Evolutionary conservation across 2,888 invertebrate species (phyloP), one percentile per base, ranked within the genome.

Genomic region (Xestobium rufovillosum): DNA sequence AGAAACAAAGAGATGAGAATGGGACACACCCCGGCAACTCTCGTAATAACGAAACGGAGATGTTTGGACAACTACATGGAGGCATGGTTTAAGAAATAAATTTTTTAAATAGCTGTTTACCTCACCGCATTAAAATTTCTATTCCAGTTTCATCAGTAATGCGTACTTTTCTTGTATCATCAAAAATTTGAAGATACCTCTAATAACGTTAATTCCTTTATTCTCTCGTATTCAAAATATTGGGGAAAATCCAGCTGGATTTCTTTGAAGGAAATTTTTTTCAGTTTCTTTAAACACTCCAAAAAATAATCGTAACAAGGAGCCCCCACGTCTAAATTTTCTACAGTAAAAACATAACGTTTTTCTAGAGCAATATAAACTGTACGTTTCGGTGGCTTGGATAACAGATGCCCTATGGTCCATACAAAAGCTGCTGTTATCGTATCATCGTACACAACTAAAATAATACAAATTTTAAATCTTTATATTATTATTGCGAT

Each of bases 221-320:
- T 79, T 39, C 87, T 70, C 38, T 88, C 83, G 55, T 90, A 90
- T 3, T 77, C 73, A 55, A 90, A 89, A 64, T 80, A 87, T 57
- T 83, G 82, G 0, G 83, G 80, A 59, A 89, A 88, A 59, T 84
- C 76, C 23, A 80, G 63, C 2, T 75, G 68, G 31, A 86, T 54
- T 53, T 79, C 71, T 55, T 79, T 71, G 14, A 80, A 66, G 6
- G 57, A 67, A 75, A 84, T 75, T 14, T 65, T 64, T 39, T 70
- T 67, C 4, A 76, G 64, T 49, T 69, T 68, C 38, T 72, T 66
- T 9, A 81, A 52, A 41, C 77, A 66, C 17, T 73, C 69, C 1
- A 85, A 65, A 66, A 89, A 89, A 67, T 85, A 80, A 55, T 88
- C 88, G 55, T 84, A 90, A 67, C 88, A 88, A 0, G 89, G 89